phyloP scores from a whole-genome alignment of 2,888 invertebrate species.

The Diarsia brunnea region DNA sequence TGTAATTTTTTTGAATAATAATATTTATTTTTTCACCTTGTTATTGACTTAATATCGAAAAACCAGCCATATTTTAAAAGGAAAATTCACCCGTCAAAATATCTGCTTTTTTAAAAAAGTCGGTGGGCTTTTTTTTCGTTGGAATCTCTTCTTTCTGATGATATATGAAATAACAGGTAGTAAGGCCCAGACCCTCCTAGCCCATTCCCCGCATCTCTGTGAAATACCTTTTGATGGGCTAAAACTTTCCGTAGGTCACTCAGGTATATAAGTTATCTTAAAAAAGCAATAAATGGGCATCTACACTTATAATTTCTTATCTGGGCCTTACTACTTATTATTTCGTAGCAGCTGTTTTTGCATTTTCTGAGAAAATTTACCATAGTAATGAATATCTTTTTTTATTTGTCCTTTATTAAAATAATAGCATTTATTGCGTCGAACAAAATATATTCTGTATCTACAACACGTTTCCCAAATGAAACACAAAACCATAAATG shows the following conservation, averaged over 20 bases:
- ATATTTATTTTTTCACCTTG: neutral
- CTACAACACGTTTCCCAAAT: neutral
- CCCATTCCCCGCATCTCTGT: too few relatives aligned
- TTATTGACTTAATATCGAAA: neutral
- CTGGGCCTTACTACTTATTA: too few relatives aligned
- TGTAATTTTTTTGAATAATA: neutral
- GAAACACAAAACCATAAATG: conserved; percentile 1
- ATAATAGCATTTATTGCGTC: neutral
- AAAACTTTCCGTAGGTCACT: too few relatives aligned
- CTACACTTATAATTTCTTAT: too few relatives aligned
- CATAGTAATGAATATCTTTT: too few relatives aligned
- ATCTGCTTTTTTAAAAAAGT: neutral
- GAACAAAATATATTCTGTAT: neutral
- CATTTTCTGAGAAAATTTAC: too few relatives aligned
- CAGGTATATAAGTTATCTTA: too few relatives aligned
- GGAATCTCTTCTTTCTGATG: neutral
- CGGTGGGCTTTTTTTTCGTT: neutral
- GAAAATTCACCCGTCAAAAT: neutral
- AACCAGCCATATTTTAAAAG: neutral
- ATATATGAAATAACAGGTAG: too few relatives aligned
- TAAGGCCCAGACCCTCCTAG: too few relatives aligned
- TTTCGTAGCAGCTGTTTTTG: too few relatives aligned
- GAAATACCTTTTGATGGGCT: too few relatives aligned
- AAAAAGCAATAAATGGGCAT: too few relatives aligned
- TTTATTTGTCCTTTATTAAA: neutral